Percentiles rank a stretch among this genome's conserved stretches.
phyloP scores from a whole-genome alignment of 2,888 invertebrate species.

The Erynnis tages region DNA sequence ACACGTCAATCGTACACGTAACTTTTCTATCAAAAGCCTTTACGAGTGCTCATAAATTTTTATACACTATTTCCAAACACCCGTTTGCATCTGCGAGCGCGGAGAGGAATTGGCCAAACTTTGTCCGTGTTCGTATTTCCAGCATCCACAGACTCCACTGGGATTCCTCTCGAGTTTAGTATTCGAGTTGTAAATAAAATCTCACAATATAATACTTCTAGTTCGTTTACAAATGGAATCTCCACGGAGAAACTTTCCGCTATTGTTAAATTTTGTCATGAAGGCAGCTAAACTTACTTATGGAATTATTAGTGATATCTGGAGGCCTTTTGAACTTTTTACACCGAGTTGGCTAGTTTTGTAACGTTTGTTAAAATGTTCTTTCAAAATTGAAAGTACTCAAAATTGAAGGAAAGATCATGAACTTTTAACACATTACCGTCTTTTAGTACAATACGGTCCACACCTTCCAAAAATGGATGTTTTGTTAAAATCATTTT shows the following conservation, averaged over 20 bases:
- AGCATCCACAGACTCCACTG: slow-evolving; percentile 4
- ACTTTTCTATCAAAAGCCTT: slow-evolving; percentile 5
- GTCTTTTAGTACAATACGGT: too few species aligned
- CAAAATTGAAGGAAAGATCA: too few species aligned
- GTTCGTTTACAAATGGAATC: slow-evolving; percentile 10
- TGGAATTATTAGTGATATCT: too few species aligned
- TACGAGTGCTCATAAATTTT: slow-evolving; percentile 7
- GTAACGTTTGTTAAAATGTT: too few species aligned
- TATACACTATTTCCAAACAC: slow-evolving; percentile 20
- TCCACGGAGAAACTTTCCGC: neutral
- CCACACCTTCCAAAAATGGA: too few species aligned
- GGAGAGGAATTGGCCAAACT: slow-evolving; percentile 20
- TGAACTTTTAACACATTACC: too few species aligned
- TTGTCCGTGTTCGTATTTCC: slow-evolving; percentile 15
- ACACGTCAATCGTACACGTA: slow-evolving; percentile 14
- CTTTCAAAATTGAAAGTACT: too few species aligned
- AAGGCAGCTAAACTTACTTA: too few species aligned
- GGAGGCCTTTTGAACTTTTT: too few species aligned
- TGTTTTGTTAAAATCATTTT: too few species aligned
- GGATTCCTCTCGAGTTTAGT: slow-evolving; percentile 17
- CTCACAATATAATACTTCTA: slow-evolving; percentile 11
- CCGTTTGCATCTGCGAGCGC: slow-evolving; percentile 3
- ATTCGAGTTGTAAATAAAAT: slow-evolving; percentile 23
- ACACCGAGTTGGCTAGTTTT: too few species aligned
- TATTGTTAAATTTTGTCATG: neutral